Base-by-base conservation (phyloP, 2,888 invertebrate species). In the Nomada ruficornis region DNA sequence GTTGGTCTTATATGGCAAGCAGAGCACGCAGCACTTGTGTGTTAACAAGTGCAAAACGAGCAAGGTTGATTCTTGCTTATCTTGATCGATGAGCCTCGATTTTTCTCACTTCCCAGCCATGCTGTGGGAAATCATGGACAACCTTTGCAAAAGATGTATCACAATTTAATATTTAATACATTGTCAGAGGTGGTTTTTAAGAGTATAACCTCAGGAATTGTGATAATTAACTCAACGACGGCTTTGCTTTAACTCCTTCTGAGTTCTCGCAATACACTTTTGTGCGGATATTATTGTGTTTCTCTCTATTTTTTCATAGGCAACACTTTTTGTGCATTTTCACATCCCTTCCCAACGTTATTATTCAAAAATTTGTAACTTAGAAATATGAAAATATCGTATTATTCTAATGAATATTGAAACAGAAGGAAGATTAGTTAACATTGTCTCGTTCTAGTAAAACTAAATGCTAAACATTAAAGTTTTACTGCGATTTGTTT, bases 31-130 rank as follows among this genome's bases (percentile, higher is more conserved):
- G 55, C 72, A 42, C 15, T 55, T 63, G 67, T 83, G 77, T 83
- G 42, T 80, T 72, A 77, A 80, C 83, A 83, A 83, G 77, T 80
- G 80, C 67, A 80, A n/a, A 44, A 5, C 11, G 20, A 55, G 44
- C 80, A 80, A 83, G 80, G 83, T 70, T 74, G 63, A 7, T 52
- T 62, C 57, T 36, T 42, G 29, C 26, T 47, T 55, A 47, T 44
- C 59, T 52, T 64, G 36, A 69, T 52, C 47, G 55, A 68, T 23
- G 44, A 50, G 65, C 55, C 42, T 13, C 26, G n/a, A 20, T 62
- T 73, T 70, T 70, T 52, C 69, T 36, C n/a, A 42, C 42, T 36
- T 73, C 60, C 71, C 42, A n/a, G 42, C n/a, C 2, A 29, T 23
- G 52, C 44, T 47, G 13, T 23, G 36, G 60, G 44, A 59, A 70